Percentiles rank a stretch among this genome's conserved stretches.
Evolutionary conservation across 2,797 vertebrate genomes (phyloP).

Genomic region (Emys orbicularis): DNA sequence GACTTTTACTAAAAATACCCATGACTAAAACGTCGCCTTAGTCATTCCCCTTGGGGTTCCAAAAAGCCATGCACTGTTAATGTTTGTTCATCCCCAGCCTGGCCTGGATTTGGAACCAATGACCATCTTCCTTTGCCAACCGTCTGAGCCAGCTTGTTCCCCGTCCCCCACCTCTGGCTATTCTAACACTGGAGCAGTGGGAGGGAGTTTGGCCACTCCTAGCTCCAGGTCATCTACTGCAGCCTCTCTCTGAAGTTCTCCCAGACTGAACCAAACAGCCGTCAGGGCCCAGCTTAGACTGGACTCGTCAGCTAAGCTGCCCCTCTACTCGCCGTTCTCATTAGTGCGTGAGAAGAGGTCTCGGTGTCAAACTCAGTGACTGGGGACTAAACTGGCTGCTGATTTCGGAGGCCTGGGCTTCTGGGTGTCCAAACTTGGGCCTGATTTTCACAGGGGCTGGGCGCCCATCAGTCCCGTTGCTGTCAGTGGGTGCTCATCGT

Average conservation of each 20-base stretch:
- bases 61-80: not conserved
- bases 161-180: not conserved
- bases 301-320: accelerated
- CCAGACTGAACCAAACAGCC: not conserved
- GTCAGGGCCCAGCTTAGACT: not conserved
- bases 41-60: not conserved
- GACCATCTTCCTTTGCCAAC: not conserved
- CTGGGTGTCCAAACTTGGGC: too few relatives aligned
- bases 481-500: too few relatives aligned
- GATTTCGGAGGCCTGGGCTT: too few relatives aligned
- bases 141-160: not conserved
- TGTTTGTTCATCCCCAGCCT: not conserved
- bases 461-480: too few relatives aligned
- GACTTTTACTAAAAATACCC: too few relatives aligned
- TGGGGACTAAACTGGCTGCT: too few relatives aligned
- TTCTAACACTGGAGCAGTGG: not conserved
- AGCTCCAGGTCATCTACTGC: not conserved
- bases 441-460: too few relatives aligned
- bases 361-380: not conserved
- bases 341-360: not conserved
- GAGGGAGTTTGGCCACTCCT: not conserved
- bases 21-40: too few relatives aligned
- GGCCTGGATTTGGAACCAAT: not conserved
- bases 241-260: not conserved
- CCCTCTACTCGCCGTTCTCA: accelerated